Conservation (phyloP, 1,140 invertebrate genomes). For the Bombus terrestris region DNA sequence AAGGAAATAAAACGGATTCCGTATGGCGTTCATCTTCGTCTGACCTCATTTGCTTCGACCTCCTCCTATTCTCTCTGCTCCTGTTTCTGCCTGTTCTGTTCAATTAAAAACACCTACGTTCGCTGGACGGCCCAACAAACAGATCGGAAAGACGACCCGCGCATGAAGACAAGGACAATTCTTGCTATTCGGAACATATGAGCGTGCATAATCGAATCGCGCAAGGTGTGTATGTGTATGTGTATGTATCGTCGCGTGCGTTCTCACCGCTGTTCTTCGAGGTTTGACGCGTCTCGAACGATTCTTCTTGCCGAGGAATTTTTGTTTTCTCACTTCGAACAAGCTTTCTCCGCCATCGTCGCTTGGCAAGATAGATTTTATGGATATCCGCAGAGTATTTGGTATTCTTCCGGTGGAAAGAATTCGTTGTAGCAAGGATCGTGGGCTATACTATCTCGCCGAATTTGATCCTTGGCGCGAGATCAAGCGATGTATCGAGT, state of each 20-base stretch:
- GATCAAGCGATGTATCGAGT: too few species aligned
- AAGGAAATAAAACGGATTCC: too few species aligned
- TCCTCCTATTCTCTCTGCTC: constrained; percentile 63
- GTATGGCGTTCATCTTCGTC: constrained; percentile 71
- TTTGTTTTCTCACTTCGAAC: not conserved
- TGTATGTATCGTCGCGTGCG: constrained; percentile 27
- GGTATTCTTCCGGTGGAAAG: not conserved
- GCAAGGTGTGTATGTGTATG: constrained; percentile 10
- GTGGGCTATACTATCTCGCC: not conserved
- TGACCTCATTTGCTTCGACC: constrained; percentile 51
- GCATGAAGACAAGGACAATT: constrained; percentile 31
- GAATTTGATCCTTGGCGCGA: not conserved
- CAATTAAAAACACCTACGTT: constrained; percentile 69
- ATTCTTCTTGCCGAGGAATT: not conserved
- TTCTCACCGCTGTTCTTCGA: not conserved
- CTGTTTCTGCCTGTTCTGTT: constrained; percentile 61
- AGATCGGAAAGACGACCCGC: constrained; percentile 28
- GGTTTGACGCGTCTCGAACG: not conserved
- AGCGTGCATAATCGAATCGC: constrained; percentile 25
- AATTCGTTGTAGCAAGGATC: not conserved
- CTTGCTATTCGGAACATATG: constrained; percentile 16
- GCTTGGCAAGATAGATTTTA: not conserved
- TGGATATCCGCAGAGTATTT: not conserved
- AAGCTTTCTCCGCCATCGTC: not conserved
- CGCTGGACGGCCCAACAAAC: constrained; percentile 1